Evolutionary conservation across 2,888 invertebrate species (phyloP), one percentile per base, ranked within the genome.

Genomic region (Drosophila pseudotakahashii): DNA sequence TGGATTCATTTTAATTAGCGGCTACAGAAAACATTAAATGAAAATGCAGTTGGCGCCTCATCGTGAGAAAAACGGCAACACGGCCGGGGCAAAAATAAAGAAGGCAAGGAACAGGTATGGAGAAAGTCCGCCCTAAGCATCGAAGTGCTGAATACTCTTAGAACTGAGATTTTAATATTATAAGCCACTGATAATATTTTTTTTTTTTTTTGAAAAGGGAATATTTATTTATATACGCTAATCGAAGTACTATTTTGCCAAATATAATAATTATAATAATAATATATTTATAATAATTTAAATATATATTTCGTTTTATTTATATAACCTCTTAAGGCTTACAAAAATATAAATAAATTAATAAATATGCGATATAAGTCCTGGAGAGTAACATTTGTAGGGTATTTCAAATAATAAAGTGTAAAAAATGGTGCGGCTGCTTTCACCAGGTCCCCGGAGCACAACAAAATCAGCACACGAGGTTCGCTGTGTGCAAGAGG

Each of bases 1-100:
- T 53, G 84, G 75, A 82, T 82, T 82, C 70, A 76, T 85, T 82
- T 85, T 78, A 82, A 82, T 82, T 85, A 88, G 76, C 73, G 58
- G 51, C 67, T 37, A 39, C 68, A 54, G 37, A 50, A 54, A 39
- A 71, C 71, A 70, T 70, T 62, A 50, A 70, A 72, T 71, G 70
- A 69, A 79, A 82, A 79, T 82, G 75, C 78, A 81, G 52, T 66
- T 63, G 53, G 73, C 42, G 74, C 55, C 64, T 64, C 47, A 59
- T 37, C 67, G 68, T 39, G 34, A 45, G 70, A 69, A 87, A 78
- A 58, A n/a, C 19, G 81, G 63, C 81, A 69, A 73, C 76, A 54
- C 16, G 47, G 76, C 83, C 23, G 34, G 13, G 41, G 39, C n/a
- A 16, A 41, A 23, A 23, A 52, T n/a, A 26, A 0, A 37, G 36